These are phyloP conservation scores for Panonychus citri DNA, from an alignment of 1,140 invertebrate species.

Conservation along the genomic window DNA sequence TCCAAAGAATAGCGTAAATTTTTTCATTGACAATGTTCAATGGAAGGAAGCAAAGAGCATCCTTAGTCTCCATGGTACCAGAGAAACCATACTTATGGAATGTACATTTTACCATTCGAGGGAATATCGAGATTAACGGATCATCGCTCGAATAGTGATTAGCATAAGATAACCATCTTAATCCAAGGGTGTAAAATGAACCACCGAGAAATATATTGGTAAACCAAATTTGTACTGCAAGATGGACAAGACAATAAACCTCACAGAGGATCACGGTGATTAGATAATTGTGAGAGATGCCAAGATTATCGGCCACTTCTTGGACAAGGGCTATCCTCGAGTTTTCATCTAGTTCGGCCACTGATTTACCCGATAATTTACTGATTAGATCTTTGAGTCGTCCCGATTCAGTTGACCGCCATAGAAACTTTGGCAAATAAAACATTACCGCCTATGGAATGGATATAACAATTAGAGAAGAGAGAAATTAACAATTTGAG, in stretches of 20 bases:
- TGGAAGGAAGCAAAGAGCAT: constrained; percentile 40
- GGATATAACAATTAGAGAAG: too few relatives aligned
- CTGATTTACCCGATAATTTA: constrained; percentile 23
- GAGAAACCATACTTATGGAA: constrained; percentile 20
- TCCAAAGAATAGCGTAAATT: constrained; percentile 83
- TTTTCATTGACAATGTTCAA: constrained; percentile 79
- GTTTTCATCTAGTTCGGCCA: constrained; percentile 2
- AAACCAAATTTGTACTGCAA: constrained; percentile 20
- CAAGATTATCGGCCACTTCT: not conserved
- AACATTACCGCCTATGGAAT: constrained; percentile 80
- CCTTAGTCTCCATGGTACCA: not conserved
- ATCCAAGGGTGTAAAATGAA: not conserved
- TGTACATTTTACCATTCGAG: constrained; percentile 65
- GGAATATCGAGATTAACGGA: constrained; percentile 44
- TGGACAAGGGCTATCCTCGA: not conserved
- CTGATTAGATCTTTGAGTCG: constrained; percentile 26
- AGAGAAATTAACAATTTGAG: not conserved
- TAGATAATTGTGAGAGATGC: constrained; percentile 31
- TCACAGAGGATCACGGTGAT: constrained; percentile 42
- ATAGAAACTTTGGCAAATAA: constrained; percentile 78
- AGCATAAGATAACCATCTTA: not conserved
- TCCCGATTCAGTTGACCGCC: constrained; percentile 37
- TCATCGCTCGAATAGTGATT: constrained; percentile 15
- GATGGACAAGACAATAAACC: constrained; percentile 17
- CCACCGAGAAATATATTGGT: constrained; percentile 20